Evolutionary conservation across 1,140 invertebrate species (phyloP), one percentile per base, ranked within the genome.

Genomic region (Scaptomyza pallida): DNA sequence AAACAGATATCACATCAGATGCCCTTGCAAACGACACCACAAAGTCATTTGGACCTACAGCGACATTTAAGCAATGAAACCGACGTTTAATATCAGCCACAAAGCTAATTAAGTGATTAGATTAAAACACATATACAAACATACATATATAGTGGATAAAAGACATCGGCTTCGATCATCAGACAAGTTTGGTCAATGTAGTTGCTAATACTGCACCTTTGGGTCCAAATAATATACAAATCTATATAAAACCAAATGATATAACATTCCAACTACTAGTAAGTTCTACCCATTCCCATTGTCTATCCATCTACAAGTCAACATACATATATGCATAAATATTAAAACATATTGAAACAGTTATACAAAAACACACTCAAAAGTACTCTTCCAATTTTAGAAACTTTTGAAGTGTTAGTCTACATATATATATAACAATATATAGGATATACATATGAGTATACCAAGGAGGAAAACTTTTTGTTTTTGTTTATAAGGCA

Each of bases 1-100:
- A 81, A 86, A 37, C 82, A 88, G 57, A 61, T 88, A 43, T 78
- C 82, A 59, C 78, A 78, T 65, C 78, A 88, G 70, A 52, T 61
- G 17, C 72, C 73, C 37, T 19, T 85, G 44, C 73, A 71, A 37
- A 74, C 68, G 45, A 45, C 63, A 50, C 67, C 63, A 40, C 75
- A 74, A 16, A 45, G 67, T 16, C 17, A 65, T 12, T 21, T 37
- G 54, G 52, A 71, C 16, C 70, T 68, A 3, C 70, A 73, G 57
- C 74, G 64, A 33, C 57, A 63, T 35, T 55, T 60, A 37, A 82
- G 82, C 75, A 88, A 72, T 79, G 81, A 86, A 71, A 86, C 81
- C 10, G 81, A 86, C 17, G 81, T 86, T 52, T 86, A 78, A 86
- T 80, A 17, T 8, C 44, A 16, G 13, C 13, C 9, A 12, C 23